These are phyloP conservation scores for Octodonta nipae DNA, from an alignment of 2,888 invertebrate species.

Conservation along the genomic window DNA sequence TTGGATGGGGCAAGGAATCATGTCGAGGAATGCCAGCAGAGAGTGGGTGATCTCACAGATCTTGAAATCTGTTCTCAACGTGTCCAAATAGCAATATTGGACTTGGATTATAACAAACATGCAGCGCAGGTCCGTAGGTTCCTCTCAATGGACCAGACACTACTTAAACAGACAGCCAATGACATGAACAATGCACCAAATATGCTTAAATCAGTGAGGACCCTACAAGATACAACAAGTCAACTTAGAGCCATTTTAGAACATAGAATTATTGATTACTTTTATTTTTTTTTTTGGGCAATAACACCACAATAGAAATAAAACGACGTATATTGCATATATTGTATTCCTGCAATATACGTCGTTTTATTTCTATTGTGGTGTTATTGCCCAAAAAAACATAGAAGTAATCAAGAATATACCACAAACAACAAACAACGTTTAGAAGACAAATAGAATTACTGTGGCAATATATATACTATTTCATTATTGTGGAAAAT, in stretches of 20 bases:
- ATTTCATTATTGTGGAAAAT: no score
- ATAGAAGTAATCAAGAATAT: no score
- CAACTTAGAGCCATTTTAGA: constrained; percentile 58
- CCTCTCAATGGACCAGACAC: constrained; percentile 78
- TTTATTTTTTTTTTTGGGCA: no score
- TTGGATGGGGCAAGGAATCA: constrained; percentile 84
- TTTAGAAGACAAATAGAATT: no score
- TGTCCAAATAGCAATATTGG: constrained; percentile 84
- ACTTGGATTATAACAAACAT: constrained; percentile 93
- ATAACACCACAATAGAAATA: no score
- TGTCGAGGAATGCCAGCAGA: constrained; percentile 84
- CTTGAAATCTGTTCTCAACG: constrained; percentile 92
- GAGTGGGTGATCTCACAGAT: constrained; percentile 90
- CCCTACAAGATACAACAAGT: constrained; percentile 62
- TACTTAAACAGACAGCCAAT: constrained; percentile 61
- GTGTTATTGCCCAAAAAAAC: no score
- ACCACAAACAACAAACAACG: no score
- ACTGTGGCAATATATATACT: no score
- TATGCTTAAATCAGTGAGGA: constrained; percentile 55
- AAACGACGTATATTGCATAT: no score
- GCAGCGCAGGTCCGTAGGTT: constrained; percentile 91
- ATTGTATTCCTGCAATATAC: no score
- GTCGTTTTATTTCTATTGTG: no score
- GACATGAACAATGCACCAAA: constrained; percentile 60
- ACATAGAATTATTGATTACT: constrained; percentile 70